Evolutionary conservation across 1,140 invertebrate species (phyloP).

Genomic region (Drosophila nasuta): DNA sequence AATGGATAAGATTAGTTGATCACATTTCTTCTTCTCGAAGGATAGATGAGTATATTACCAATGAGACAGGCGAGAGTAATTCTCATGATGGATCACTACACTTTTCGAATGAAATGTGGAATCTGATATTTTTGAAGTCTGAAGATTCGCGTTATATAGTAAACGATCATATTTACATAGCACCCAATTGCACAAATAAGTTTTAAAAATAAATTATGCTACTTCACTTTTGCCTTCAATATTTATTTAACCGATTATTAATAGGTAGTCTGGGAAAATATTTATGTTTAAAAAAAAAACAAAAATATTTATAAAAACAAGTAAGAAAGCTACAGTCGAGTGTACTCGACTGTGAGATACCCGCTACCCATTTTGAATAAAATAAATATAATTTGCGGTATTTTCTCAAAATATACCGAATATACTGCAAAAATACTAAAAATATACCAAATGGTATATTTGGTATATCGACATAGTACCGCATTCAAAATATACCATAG

Average conservation of each 20-base stretch:
- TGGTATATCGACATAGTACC: too few relatives aligned
- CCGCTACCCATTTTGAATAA: too few relatives aligned
- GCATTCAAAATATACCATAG: too few relatives aligned
- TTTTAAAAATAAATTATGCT: constrained; percentile 8
- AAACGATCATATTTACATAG: neutral
- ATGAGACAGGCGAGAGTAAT: constrained; percentile 21
- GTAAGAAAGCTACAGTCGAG: neutral
- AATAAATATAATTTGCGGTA: too few relatives aligned
- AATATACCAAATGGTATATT: too few relatives aligned
- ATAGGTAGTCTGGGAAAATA: neutral
- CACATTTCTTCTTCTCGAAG: neutral
- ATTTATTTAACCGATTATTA: constrained; percentile 6
- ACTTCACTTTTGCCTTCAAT: neutral
- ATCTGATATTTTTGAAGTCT: constrained; percentile 5
- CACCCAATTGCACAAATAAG: constrained; percentile 29
- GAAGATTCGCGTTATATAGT: neutral
- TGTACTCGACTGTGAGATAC: too few relatives aligned
- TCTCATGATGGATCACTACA: constrained; percentile 23
- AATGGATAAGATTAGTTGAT: neutral
- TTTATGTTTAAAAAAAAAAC: neutral
- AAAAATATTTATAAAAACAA: too few relatives aligned
- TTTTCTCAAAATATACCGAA: too few relatives aligned
- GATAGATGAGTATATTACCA: constrained; percentile 7
- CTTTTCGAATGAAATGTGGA: neutral
- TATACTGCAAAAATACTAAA: too few relatives aligned